Percentiles rank a stretch among this genome's conserved stretches.
Conservation (phyloP, 2,888 invertebrate genomes). For the Drosophila lutescens region DNA sequence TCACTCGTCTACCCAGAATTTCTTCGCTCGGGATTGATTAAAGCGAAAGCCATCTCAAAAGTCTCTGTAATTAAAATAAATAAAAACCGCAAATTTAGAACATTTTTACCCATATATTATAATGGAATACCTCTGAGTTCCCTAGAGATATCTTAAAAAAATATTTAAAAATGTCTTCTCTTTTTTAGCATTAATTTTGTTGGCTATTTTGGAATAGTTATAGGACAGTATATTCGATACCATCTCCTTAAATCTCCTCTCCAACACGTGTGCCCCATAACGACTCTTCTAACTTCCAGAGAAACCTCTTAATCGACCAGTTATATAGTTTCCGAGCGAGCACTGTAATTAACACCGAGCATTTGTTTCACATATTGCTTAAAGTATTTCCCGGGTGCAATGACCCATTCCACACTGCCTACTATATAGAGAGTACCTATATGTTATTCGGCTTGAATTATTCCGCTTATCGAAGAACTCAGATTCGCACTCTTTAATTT, state of each 20-base stretch:
- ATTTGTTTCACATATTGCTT: conserved; percentile 25
- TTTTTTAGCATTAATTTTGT: too few species aligned
- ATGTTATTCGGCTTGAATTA: too few species aligned
- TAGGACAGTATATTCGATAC: too few species aligned
- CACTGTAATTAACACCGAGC: conserved; percentile 29
- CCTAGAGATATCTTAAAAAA: background rate
- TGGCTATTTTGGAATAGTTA: too few species aligned
- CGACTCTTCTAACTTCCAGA: conserved; percentile 15
- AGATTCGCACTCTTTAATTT: conserved; percentile 2
- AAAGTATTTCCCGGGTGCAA: conserved; percentile 24
- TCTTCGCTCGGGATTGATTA: background rate
- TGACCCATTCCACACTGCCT: conserved; percentile 20
- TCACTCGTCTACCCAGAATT: conserved; percentile 18
- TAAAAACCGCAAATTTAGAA: background rate
- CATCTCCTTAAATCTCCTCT: background rate
- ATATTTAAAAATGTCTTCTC: too few species aligned
- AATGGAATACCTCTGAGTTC: background rate
- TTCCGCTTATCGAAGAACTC: conserved; percentile 11
- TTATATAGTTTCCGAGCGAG: conserved; percentile 17
- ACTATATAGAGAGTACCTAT: conserved; percentile 2
- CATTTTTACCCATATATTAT: background rate
- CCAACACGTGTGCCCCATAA: background rate
- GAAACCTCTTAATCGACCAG: conserved; percentile 23
- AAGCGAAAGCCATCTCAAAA: background rate
- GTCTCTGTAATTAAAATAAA: background rate